Evolutionary conservation across 2,113 vertebrate species (phyloP).

Genomic region (Rhombomys opimus): DNA sequence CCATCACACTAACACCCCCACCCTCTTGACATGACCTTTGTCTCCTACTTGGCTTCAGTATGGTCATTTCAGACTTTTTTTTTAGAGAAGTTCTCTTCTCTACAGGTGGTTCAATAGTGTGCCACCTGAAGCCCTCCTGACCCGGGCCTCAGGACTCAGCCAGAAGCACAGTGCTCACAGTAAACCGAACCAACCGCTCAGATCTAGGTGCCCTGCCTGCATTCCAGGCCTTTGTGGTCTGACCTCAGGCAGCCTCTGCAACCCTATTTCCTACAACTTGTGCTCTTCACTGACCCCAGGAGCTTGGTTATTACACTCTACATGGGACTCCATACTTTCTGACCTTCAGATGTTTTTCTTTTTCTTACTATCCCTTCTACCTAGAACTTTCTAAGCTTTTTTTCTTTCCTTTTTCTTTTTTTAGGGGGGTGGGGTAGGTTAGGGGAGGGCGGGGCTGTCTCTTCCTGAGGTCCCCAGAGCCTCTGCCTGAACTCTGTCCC

Average conservation of each 20-base stretch:
- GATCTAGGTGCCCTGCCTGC: accelerated
- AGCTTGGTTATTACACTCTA: background rate
- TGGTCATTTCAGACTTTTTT: background rate
- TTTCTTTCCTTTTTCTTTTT: background rate
- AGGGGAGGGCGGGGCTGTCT: background rate
- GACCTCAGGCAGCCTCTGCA: background rate
- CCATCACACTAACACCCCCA: background rate
- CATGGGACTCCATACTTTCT: accelerated
- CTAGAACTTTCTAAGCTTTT: background rate
- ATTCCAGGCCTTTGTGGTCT: background rate
- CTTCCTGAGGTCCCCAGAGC: background rate
- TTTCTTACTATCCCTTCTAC: background rate
- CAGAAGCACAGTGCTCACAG: accelerated
- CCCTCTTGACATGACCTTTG: background rate
- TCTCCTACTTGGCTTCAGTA: background rate
- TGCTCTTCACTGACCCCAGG: accelerated
- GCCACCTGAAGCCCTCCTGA: background rate
- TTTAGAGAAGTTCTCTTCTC: accelerated
- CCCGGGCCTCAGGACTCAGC: background rate
- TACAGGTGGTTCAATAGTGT: accelerated
- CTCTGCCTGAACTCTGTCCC: background rate
- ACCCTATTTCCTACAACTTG: background rate
- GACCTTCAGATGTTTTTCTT: background rate
- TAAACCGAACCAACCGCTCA: accelerated
- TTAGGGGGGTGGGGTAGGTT: background rate